Evolutionary conservation across 1,140 invertebrate species (phyloP).

Genomic region (Scaptomyza hsui): DNA sequence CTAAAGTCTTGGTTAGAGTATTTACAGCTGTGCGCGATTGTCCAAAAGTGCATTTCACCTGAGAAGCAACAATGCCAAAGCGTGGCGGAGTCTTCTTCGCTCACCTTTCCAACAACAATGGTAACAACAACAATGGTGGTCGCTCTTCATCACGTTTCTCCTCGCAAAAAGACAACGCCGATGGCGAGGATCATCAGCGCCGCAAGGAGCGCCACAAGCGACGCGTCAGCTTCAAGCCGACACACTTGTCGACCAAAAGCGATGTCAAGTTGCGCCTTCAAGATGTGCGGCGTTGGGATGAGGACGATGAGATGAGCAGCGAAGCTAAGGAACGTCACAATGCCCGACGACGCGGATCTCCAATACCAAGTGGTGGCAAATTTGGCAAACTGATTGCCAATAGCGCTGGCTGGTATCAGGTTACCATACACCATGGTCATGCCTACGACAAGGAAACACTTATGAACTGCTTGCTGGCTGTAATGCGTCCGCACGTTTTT

Average conservation of each 20-base stretch:
- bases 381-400: slow-evolving; percentile 70
- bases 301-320: slow-evolving; percentile 77
- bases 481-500: slow-evolving; percentile 87
- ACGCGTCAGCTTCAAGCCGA: slow-evolving; percentile 79
- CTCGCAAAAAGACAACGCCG: slow-evolving; percentile 56
- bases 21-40: not conserved
- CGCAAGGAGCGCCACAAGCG: slow-evolving; percentile 72
- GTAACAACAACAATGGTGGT: slow-evolving; percentile 42
- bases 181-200: slow-evolving; percentile 62
- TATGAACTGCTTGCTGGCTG: slow-evolving; percentile 86
- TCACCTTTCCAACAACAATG: slow-evolving; percentile 62
- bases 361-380: slow-evolving; percentile 63
- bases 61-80: slow-evolving; percentile 62
- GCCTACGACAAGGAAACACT: slow-evolving; percentile 90
- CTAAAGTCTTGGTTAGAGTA: not conserved
- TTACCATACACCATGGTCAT: slow-evolving; percentile 85
- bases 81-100: slow-evolving; percentile 55
- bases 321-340: slow-evolving; percentile 66
- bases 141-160: slow-evolving; percentile 62
- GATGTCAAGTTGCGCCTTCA: slow-evolving; percentile 61
- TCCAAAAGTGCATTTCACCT: not conserved
- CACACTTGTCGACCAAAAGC: slow-evolving; percentile 55
- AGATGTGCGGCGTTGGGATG: slow-evolving; percentile 77
- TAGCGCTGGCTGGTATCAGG: slow-evolving; percentile 77
- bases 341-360: slow-evolving; percentile 57